Evolutionary conservation across 64 coral and sea anemone genomes (phyloP).

Genomic region (Actinia equina): DNA sequence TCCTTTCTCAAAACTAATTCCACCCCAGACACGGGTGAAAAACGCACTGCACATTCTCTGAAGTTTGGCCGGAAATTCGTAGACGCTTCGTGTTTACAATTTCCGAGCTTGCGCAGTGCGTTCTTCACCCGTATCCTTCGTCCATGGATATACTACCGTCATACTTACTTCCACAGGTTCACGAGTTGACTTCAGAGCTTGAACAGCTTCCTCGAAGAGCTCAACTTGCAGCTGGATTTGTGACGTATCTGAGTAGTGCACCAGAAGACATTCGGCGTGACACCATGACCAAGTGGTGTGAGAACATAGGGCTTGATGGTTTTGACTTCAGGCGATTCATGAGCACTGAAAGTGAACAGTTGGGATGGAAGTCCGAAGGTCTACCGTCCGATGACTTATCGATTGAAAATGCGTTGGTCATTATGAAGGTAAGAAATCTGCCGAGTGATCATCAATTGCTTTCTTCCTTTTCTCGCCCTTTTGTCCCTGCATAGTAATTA

Average conservation of each 20-base stretch:
- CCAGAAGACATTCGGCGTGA: slow-evolving; percentile 87
- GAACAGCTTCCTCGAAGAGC: slow-evolving; percentile 90
- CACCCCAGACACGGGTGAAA: too few species aligned
- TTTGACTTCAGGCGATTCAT: slow-evolving; percentile 99
- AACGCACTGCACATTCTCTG: too few species aligned
- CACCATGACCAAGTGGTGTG: slow-evolving; percentile 84
- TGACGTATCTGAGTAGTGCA: slow-evolving; percentile 91
- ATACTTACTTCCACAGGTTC: slow-evolving; percentile 42
- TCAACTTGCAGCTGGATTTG: slow-evolving; percentile 92
- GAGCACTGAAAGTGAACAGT: slow-evolving; percentile 97
- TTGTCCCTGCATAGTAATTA: too few species aligned
- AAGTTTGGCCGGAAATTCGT: too few species aligned
- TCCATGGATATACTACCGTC: too few species aligned
- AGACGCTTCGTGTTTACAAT: too few species aligned
- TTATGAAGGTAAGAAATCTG: slow-evolving; percentile 70
- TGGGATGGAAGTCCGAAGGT: slow-evolving; percentile 96
- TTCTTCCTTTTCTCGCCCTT: background rate
- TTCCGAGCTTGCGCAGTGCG: too few species aligned
- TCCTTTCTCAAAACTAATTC: too few species aligned
- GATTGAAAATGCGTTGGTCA: slow-evolving; percentile 97
- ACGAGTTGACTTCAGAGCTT: slow-evolving; percentile 88
- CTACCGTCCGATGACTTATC: slow-evolving; percentile 94
- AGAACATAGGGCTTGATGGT: slow-evolving; percentile 71
- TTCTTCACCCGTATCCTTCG: too few species aligned
- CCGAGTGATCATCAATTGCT: background rate